Evolutionary conservation across 2,797 vertebrate genomes (phyloP).

Genomic region (Eutrigla gurnardus): DNA sequence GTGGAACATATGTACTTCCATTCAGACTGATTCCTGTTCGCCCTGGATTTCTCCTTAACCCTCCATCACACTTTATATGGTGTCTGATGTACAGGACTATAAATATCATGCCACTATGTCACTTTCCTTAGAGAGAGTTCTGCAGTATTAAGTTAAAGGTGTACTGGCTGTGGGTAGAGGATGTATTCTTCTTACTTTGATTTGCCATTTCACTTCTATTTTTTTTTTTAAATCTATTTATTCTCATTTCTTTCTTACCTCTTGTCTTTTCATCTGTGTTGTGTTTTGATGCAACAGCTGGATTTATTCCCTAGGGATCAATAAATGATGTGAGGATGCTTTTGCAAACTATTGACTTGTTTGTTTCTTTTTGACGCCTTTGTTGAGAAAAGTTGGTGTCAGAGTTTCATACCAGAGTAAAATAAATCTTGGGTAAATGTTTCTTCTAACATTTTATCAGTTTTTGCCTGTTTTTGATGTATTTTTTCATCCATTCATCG

Average conservation of each 20-base stretch:
- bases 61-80: background rate
- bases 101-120: background rate
- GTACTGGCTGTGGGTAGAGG: background rate
- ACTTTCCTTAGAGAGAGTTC: background rate
- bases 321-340: background rate
- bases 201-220: background rate
- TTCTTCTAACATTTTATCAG: background rate
- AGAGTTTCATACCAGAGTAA: background rate
- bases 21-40: background rate
- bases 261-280: background rate
- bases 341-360: background rate
- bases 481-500: background rate
- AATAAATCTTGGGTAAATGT: background rate
- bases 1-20: background rate
- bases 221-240: background rate
- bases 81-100: background rate
- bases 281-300: background rate
- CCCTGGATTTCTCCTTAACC: background rate
- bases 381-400: background rate
- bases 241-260: background rate
- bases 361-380: background rate
- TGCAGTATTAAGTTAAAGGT: background rate
- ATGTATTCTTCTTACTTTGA: background rate
- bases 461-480: background rate
- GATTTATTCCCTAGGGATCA: background rate